Conservation (phyloP, 2,113 vertebrate genomes). For the Stomatorhinus ivindoensis region DNA sequence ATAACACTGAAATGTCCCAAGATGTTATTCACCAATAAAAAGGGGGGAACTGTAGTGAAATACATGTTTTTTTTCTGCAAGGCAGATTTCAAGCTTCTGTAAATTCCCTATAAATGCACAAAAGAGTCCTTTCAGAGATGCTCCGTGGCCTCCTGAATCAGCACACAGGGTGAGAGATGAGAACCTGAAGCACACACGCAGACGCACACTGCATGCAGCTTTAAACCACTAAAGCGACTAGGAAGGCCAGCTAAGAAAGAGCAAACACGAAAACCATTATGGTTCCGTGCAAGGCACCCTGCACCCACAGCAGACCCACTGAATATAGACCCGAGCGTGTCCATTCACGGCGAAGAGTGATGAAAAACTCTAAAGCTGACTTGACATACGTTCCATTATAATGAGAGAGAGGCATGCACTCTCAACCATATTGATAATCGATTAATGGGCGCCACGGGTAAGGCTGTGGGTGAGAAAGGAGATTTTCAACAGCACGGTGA, state of each 20-base stretch:
- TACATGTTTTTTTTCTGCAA: neutral
- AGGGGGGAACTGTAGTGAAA: neutral
- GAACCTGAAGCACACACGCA: neutral
- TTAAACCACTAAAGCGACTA: neutral
- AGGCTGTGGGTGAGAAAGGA: neutral
- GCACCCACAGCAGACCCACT: neutral
- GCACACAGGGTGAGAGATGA: neutral
- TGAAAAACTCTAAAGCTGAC: neutral
- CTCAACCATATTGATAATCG: neutral
- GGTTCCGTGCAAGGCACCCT: neutral
- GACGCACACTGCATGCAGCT: neutral
- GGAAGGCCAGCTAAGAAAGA: neutral
- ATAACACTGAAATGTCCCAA: neutral
- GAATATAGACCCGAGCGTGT: neutral
- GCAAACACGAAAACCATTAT: neutral
- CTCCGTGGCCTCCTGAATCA: neutral
- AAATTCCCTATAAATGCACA: conserved; percentile 4
- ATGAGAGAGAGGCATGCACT: neutral
- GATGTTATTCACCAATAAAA: neutral
- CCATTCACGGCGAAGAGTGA: neutral
- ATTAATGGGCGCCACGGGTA: neutral
- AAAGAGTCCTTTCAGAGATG: conserved; percentile 7
- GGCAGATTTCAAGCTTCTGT: neutral
- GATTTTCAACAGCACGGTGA: neutral
- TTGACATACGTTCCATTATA: neutral